A percentile compares a stretch with the other conserved stretches of the same genome.
These are phyloP conservation scores for Armadillidium nasatum DNA, from an alignment of 1,140 invertebrate genomes.

Conservation along the genomic window DNA sequence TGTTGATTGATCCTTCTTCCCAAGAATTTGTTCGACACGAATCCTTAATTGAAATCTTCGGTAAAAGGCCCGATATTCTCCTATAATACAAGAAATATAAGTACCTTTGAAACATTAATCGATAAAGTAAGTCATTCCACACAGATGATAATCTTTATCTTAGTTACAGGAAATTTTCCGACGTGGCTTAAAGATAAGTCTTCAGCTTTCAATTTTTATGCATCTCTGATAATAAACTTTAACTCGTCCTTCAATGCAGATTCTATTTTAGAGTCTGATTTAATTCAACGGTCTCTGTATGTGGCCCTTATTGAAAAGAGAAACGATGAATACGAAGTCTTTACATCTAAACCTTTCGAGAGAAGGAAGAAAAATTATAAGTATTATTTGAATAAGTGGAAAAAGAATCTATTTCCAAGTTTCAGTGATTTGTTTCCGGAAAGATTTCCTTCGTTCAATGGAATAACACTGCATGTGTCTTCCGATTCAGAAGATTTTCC, in stretches of 20 bases:
- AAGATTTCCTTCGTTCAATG: slow-evolving; percentile 16
- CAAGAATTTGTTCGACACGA: neutral
- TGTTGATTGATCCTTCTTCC: neutral
- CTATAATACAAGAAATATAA: neutral
- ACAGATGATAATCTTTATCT: neutral
- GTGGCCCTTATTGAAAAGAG: neutral
- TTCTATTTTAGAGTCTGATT: neutral
- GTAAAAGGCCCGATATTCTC: neutral
- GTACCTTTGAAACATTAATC: neutral
- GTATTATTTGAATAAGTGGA: neutral
- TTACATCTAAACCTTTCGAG: neutral
- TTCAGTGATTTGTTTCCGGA: neutral
- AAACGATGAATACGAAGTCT: neutral
- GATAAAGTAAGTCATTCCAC: neutral
- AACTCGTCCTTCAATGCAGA: neutral
- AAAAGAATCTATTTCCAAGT: neutral
- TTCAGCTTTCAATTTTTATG: neutral
- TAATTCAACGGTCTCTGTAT: neutral
- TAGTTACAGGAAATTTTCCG: neutral
- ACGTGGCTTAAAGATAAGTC: neutral
- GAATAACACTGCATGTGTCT: slow-evolving; percentile 26
- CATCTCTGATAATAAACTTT: neutral
- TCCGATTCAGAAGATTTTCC: slow-evolving; percentile 38
- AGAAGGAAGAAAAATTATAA: neutral
- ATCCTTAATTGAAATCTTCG: too few relatives aligned